Conservation (phyloP, 2,797 vertebrate genomes). For the Salarias fasciatus region DNA sequence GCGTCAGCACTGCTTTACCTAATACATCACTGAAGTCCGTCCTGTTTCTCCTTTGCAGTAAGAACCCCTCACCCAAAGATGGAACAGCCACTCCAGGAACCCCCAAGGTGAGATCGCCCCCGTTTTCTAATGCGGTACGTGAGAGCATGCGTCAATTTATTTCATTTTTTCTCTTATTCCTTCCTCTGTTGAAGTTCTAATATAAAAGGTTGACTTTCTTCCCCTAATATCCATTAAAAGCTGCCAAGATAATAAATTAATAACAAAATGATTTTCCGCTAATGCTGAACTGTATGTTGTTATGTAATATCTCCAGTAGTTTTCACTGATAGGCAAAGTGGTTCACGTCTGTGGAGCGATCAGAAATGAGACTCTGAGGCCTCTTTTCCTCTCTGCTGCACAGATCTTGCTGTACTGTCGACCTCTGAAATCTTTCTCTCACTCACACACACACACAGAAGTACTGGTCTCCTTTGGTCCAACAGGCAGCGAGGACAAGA, state of each 20-base stretch:
- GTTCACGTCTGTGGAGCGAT: conserved; percentile 5
- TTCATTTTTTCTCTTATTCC: too few relatives aligned
- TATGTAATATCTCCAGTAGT: neutral
- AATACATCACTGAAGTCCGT: conserved; percentile 7
- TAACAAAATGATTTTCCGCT: too few relatives aligned
- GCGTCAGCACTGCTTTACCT: too few relatives aligned
- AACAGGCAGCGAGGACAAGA: conserved; percentile 36
- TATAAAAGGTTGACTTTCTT: too few relatives aligned
- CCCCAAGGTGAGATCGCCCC: conserved; percentile 90
- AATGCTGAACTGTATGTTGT: too few relatives aligned
- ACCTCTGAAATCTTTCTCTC: conserved; percentile 15
- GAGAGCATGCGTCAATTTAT: neutral
- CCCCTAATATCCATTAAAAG: too few relatives aligned
- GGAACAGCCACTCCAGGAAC: conserved; percentile 89
- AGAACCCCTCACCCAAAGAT: conserved; percentile 94
- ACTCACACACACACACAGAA: conserved; percentile 8
- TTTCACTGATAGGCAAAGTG: neutral
- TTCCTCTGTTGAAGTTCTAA: too few relatives aligned
- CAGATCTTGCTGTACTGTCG: conserved; percentile 37
- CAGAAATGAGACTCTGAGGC: conserved; percentile 15
- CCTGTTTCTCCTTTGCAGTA: conserved; percentile 83
- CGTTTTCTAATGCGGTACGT: neutral
- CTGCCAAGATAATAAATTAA: too few relatives aligned
- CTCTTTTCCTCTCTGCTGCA: conserved; percentile 53
- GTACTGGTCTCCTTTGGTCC: conserved; percentile 52